phyloP scores from a whole-genome alignment of 2,113 vertebrate species.

The Indri indri region DNA sequence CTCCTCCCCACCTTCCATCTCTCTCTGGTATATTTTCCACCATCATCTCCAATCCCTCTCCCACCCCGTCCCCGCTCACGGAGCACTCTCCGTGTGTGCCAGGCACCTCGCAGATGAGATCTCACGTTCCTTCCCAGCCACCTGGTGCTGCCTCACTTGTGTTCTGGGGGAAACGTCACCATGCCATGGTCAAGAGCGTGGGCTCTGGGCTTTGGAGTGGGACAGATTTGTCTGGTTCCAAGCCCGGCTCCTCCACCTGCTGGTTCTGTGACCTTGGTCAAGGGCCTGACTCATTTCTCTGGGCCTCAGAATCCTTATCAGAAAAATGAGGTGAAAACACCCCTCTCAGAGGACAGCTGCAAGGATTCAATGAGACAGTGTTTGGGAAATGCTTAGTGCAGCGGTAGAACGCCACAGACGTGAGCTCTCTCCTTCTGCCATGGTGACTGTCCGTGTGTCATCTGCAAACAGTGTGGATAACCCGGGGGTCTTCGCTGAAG shows the following conservation, averaged over 20 bases:
- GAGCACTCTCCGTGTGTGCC: fast-evolving
- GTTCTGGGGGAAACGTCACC: not conserved
- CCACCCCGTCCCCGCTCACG: not conserved
- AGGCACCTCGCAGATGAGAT: not conserved
- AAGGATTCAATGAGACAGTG: not conserved
- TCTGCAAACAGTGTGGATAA: not conserved
- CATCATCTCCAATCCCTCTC: not conserved
- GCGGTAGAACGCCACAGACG: fast-evolving
- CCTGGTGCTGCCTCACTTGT: not conserved
- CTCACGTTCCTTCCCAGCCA: not conserved
- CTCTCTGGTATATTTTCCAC: not conserved
- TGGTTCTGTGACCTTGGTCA: not conserved
- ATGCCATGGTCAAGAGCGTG: not conserved
- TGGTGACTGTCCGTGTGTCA: fast-evolving
- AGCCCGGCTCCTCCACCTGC: not conserved
- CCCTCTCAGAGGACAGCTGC: not conserved
- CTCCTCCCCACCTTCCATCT: not conserved
- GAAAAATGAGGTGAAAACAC: not conserved
- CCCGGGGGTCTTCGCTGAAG: not conserved
- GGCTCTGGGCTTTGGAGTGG: not conserved
- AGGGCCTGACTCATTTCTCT: not conserved
- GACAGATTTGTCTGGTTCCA: not conserved
- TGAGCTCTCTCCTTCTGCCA: not conserved
- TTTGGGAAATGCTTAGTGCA: not conserved
- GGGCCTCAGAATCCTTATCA: not conserved